These are phyloP conservation scores for Eupithecia dodoneata DNA, from an alignment of 2,888 invertebrate species.

Conservation along the genomic window DNA sequence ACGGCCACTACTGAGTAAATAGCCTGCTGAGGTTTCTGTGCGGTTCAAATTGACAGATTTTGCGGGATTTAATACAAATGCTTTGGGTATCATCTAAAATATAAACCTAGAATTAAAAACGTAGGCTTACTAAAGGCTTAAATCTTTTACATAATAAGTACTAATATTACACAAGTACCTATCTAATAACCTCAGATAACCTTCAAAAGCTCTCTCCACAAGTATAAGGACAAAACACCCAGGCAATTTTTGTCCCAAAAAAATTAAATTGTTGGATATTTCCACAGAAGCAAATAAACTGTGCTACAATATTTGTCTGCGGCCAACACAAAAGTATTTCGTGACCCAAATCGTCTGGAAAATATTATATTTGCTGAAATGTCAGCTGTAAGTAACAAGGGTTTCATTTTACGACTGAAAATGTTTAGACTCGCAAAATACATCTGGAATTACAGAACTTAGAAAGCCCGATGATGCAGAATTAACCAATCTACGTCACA, in stretches of 20 bases:
- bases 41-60: background rate
- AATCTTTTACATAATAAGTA: too few species aligned
- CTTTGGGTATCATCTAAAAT: background rate
- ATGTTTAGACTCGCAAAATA: background rate
- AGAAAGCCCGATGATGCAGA: background rate
- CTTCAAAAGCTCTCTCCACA: background rate
- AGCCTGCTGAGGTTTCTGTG: background rate
- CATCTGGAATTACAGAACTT: constrained; percentile 1
- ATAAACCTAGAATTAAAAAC: background rate
- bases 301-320: constrained; percentile 5
- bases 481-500: background rate
- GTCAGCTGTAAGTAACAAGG: constrained; percentile 11
- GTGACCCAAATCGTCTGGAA: background rate
- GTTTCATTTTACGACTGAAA: background rate
- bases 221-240: background rate
- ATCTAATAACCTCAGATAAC: background rate
- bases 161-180: background rate
- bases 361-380: constrained; percentile 10
- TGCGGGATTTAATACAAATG: background rate
- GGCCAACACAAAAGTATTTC: constrained; percentile 6
- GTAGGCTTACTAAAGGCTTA: background rate
- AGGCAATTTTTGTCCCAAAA: background rate
- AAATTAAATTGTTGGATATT: background rate
- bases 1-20: background rate
- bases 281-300: constrained; percentile 12